Percentiles rank a stretch among this genome's conserved stretches.
phyloP scores from a whole-genome alignment of 37 sponge, comb jelly and placozoan genomes.

The Chondrosia reniformis region DNA sequence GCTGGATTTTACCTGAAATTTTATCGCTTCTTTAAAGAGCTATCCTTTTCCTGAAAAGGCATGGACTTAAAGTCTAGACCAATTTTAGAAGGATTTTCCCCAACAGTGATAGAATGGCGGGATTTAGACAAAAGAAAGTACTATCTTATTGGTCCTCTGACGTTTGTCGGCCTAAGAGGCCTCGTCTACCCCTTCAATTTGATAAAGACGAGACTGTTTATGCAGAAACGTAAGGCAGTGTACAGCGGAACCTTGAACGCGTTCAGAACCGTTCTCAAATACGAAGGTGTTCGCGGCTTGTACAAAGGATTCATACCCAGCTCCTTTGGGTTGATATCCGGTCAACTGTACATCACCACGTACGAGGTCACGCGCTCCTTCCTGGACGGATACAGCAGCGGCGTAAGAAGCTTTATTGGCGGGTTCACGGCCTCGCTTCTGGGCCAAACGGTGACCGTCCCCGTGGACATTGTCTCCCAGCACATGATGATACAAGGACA shows the following conservation, averaged over 20 bases:
- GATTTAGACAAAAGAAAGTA: constrained; percentile 80
- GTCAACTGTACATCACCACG: constrained; percentile 89
- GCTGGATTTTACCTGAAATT: not conserved
- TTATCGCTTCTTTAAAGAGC: too few species aligned
- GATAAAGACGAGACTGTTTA: constrained; percentile 88
- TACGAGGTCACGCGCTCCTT: constrained; percentile 75
- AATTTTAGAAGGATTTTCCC: not conserved
- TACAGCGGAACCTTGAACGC: constrained; percentile 93
- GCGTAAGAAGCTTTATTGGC: constrained; percentile 74
- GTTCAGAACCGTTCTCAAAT: constrained; percentile 56
- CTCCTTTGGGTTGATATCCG: constrained; percentile 68
- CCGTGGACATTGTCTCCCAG: constrained; percentile 90
- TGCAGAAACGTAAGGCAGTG: constrained; percentile 66
- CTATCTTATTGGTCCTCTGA: constrained; percentile 75
- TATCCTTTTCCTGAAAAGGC: not conserved
- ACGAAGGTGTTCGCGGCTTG: constrained; percentile 84
- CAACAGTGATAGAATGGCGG: constrained; percentile 70
- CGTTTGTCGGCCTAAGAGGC: constrained; percentile 76
- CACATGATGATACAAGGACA: constrained; percentile 87
- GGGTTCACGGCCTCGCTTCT: constrained; percentile 76
- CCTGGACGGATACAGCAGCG: constrained; percentile 50
- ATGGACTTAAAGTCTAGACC: not conserved
- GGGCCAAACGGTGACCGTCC: constrained; percentile 87
- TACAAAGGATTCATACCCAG: constrained; percentile 87
- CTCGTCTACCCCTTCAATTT: constrained; percentile 85